Evolutionary conservation across 2,797 vertebrate species (phyloP).

Genomic region (Salarias fasciatus): DNA sequence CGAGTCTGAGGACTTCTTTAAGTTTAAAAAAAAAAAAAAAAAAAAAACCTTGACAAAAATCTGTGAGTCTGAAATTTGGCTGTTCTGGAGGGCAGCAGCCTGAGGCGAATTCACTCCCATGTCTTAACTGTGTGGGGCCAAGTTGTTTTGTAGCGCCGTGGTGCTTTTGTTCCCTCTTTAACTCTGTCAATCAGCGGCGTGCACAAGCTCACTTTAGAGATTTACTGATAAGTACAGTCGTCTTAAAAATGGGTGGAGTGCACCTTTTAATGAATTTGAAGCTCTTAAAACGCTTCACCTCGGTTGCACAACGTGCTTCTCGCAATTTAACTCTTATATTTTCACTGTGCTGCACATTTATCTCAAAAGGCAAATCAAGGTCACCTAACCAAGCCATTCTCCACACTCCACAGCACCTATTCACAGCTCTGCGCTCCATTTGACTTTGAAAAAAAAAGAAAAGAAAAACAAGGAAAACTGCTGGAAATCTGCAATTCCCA

Average conservation of each 20-base stretch:
- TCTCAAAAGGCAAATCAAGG: conserved; percentile 71
- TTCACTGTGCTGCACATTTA: conserved; percentile 45
- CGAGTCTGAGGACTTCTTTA: background rate
- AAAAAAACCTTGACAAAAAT: background rate
- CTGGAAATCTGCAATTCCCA: conserved; percentile 60
- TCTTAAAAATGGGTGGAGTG: conserved; percentile 11
- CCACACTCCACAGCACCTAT: conserved; percentile 51
- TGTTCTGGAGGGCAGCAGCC: background rate
- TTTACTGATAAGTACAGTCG: conserved; percentile 13
- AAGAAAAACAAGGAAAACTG: conserved; percentile 31
- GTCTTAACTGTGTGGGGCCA: background rate
- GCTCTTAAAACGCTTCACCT: conserved; percentile 29
- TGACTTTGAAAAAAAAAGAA: conserved; percentile 32
- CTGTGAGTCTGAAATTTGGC: background rate
- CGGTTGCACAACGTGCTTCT: conserved; percentile 31
- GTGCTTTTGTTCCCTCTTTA: background rate
- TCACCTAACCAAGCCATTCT: conserved; percentile 54
- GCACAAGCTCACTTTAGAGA: conserved; percentile 12
- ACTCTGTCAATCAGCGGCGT: too few relatives aligned
- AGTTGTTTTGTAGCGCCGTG: background rate
- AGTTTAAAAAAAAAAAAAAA: background rate
- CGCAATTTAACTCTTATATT: conserved; percentile 20
- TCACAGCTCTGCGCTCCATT: conserved; percentile 67
- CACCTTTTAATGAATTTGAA: conserved; percentile 33
- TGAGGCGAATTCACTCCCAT: background rate